Conservation (phyloP, 1,140 invertebrate genomes). For the Eupristina koningsbergeri region DNA sequence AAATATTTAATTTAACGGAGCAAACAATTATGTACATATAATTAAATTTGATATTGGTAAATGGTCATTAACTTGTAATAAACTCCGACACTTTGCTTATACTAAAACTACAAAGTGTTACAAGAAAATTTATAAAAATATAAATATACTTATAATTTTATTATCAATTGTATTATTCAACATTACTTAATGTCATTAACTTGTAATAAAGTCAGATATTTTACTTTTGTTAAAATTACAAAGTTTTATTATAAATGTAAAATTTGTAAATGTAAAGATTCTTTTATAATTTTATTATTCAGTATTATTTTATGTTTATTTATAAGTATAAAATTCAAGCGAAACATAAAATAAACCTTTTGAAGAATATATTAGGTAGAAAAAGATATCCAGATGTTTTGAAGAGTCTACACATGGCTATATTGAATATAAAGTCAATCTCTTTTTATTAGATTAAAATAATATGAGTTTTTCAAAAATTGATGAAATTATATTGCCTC, state of each 20-base stretch:
- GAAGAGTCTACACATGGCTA: neutral
- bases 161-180: no score
- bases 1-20: neutral
- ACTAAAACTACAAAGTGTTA: neutral
- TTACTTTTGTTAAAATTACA: no score
- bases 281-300: neutral
- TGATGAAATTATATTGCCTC: no score
- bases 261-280: neutral
- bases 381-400: conserved; percentile 1
- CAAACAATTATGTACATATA: neutral
- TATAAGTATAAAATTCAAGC: neutral
- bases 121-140: no score
- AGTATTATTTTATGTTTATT: neutral
- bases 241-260: no score
- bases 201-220: no score
- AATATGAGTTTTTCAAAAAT: no score
- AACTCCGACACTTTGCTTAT: neutral
- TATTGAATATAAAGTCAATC: neutral
- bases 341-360: neutral
- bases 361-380: neutral
- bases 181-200: no score
- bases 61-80: neutral
- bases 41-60: neutral
- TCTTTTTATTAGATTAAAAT: no score
- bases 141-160: no score